Evolutionary conservation across 2,113 vertebrate species (phyloP).

Genomic region (Labeo catla): DNA sequence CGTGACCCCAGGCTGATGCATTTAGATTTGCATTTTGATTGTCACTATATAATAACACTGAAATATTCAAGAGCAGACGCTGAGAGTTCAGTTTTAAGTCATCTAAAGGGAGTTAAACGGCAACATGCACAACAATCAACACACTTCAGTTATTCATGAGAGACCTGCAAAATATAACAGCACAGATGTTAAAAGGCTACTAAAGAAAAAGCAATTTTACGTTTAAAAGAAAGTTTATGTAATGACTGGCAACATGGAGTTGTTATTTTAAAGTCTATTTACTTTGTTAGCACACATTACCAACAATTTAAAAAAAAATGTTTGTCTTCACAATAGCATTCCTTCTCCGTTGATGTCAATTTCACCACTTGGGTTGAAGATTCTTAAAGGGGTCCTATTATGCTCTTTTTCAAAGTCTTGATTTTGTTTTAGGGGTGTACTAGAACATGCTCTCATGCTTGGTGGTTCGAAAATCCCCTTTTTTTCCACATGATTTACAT

Average conservation of each 20-base stretch:
- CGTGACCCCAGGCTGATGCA: constrained; percentile 12
- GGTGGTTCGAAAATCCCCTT: too few relatives aligned
- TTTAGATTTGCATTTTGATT: constrained; percentile 38
- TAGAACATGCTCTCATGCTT: too few relatives aligned
- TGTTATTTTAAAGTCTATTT: neutral
- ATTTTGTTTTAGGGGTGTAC: too few relatives aligned
- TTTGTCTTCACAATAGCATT: neutral
- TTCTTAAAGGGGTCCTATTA: too few relatives aligned
- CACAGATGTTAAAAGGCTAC: neutral
- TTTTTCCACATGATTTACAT: too few relatives aligned
- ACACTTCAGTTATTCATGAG: constrained; percentile 26
- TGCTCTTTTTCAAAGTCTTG: too few relatives aligned
- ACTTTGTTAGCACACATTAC: neutral
- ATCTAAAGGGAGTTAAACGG: constrained; percentile 16
- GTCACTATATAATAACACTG: constrained; percentile 11
- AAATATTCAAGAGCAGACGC: constrained; percentile 22
- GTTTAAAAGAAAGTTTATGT: neutral
- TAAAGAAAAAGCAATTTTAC: neutral
- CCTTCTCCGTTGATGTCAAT: too few relatives aligned
- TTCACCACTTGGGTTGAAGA: too few relatives aligned
- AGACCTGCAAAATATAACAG: constrained; percentile 6
- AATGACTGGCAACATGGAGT: neutral
- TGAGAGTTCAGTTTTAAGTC: constrained; percentile 19
- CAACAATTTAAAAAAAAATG: neutral
- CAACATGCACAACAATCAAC: constrained; percentile 29